Conservation (phyloP, 1,140 invertebrate genomes). For the Drosophila dunni region DNA sequence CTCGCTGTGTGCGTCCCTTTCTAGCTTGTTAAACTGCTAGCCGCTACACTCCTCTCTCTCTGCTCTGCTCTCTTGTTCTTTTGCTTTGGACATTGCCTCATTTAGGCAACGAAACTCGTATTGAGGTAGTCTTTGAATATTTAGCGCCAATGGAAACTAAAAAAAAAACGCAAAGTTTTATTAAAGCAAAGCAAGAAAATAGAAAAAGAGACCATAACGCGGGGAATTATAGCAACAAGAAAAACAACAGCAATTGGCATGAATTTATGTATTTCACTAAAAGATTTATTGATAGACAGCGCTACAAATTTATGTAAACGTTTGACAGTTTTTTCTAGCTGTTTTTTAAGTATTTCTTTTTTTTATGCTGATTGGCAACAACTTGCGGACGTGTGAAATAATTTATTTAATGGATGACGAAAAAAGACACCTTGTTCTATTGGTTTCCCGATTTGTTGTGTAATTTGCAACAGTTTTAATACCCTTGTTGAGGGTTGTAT, state of each 20-base stretch:
- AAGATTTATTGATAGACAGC: slow-evolving; percentile 75
- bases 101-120: slow-evolving; percentile 79
- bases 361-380: slow-evolving; percentile 29
- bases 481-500: background rate
- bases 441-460: slow-evolving; percentile 22
- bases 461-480: slow-evolving; percentile 22
- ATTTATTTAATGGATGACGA: slow-evolving; percentile 28
- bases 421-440: slow-evolving; percentile 17
- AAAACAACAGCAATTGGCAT: slow-evolving; percentile 42
- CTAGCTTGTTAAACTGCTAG: background rate
- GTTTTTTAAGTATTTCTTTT: background rate
- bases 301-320: slow-evolving; percentile 69
- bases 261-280: slow-evolving; percentile 59
- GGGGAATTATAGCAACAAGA: slow-evolving; percentile 14
- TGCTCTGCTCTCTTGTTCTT: slow-evolving; percentile 1
- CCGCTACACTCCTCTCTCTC: background rate
- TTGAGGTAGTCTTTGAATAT: slow-evolving; percentile 80
- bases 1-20: slow-evolving; percentile 22
- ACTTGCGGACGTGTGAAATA: slow-evolving; percentile 62
- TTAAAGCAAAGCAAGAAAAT: slow-evolving; percentile 1
- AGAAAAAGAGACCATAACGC: slow-evolving; percentile 24
- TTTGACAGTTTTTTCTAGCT: slow-evolving; percentile 53
- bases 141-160: slow-evolving; percentile 34
- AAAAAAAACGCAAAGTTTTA: slow-evolving; percentile 28
- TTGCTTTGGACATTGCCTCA: slow-evolving; percentile 37